Percentiles rank a stretch among this genome's conserved stretches.
Evolutionary conservation across 2,113 vertebrate species (phyloP).

Genomic region (Sturnus vulgaris): DNA sequence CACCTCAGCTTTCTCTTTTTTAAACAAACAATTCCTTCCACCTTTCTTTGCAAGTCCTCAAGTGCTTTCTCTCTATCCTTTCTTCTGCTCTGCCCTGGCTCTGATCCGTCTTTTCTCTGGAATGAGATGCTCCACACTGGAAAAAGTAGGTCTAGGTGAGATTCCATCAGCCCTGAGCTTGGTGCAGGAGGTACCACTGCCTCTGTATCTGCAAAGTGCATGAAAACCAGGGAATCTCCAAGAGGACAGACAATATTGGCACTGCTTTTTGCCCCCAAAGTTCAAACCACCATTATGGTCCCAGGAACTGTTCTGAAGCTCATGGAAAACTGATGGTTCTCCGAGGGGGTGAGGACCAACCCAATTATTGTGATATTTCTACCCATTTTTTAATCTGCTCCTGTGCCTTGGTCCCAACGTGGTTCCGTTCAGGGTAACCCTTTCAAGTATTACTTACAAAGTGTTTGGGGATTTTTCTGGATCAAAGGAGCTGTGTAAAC

Average conservation of each 20-base stretch:
- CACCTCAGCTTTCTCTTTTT: not conserved
- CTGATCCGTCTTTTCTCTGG: not conserved
- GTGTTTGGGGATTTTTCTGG: not conserved
- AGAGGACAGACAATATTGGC: not conserved
- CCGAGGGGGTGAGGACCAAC: not conserved
- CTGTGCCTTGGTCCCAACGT: not conserved
- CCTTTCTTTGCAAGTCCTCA: not conserved
- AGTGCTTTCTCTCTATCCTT: not conserved
- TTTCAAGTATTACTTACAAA: constrained; percentile 5
- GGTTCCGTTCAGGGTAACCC: not conserved
- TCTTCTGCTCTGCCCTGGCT: not conserved
- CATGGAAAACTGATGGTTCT: not conserved
- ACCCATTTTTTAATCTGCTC: not conserved
- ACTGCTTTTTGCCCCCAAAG: not conserved
- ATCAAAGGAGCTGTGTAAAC: constrained; percentile 37
- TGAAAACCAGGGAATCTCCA: not conserved
- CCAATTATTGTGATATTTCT: not conserved
- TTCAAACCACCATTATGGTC: not conserved
- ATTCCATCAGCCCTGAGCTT: not conserved
- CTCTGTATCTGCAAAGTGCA: not conserved
- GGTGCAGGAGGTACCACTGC: not conserved
- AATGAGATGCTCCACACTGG: not conserved
- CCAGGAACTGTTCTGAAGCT: not conserved
- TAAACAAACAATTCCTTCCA: not conserved
- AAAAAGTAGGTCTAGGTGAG: not conserved